These are phyloP conservation scores for Dendrocincla fuliginosa DNA, from an alignment of 2,797 vertebrate genomes.

Conservation along the genomic window DNA sequence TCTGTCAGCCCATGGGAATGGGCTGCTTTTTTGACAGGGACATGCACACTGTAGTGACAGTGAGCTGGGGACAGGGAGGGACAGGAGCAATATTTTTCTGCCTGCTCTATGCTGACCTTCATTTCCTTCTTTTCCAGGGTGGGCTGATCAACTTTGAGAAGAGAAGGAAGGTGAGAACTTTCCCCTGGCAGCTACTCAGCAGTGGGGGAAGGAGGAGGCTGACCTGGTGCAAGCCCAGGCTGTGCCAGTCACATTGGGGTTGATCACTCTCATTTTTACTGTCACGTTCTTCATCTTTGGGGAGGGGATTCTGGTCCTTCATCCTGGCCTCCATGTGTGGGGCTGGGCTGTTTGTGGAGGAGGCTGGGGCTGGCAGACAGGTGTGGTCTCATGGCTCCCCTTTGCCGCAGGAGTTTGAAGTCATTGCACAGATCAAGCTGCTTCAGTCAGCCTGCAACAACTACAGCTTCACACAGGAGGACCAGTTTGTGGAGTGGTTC, in stretches of 20 bases:
- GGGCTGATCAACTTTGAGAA: slow-evolving; percentile 84
- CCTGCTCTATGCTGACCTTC: background rate
- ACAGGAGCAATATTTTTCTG: background rate
- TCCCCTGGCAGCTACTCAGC: background rate
- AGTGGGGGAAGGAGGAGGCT: background rate
- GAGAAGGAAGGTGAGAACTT: slow-evolving; percentile 79
- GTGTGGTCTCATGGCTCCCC: background rate
- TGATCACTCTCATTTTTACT: background rate
- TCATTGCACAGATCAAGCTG: slow-evolving; percentile 94
- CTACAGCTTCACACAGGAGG: slow-evolving; percentile 88
- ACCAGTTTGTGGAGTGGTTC: slow-evolving; percentile 88
- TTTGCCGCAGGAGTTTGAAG: slow-evolving; percentile 88
- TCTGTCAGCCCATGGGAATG: background rate
- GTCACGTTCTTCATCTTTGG: background rate
- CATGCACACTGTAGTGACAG: background rate
- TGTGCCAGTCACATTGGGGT: background rate
- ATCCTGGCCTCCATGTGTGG: fast-evolving
- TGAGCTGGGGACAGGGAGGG: fast-evolving
- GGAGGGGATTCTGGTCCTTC: background rate
- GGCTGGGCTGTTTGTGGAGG: background rate
- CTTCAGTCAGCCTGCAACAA: slow-evolving; percentile 94
- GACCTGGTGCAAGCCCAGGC: background rate
- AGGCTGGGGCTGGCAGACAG: background rate
- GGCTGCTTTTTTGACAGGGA: background rate
- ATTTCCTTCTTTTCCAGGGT: slow-evolving; percentile 64